Conservation (phyloP, 2,888 invertebrate species). For the Colletes collaris region DNA sequence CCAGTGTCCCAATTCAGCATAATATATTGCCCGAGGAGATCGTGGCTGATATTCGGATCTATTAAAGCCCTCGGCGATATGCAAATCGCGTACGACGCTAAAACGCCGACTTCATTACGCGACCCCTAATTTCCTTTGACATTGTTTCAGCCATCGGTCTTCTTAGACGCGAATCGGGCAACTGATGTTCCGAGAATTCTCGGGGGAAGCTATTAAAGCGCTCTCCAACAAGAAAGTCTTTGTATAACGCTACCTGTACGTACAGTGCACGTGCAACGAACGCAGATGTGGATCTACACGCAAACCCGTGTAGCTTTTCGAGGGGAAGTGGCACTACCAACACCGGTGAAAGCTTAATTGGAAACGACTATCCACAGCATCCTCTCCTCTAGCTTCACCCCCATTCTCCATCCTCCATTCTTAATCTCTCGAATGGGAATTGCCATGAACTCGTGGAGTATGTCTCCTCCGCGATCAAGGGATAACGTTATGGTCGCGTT, state of each 20-base stretch:
- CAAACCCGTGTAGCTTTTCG: slow-evolving; percentile 11
- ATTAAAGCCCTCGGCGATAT: slow-evolving; percentile 45
- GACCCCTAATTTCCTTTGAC: slow-evolving; percentile 49
- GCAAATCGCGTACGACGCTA: slow-evolving; percentile 38
- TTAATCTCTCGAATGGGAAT: slow-evolving; percentile 69
- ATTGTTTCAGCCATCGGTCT: slow-evolving; percentile 58
- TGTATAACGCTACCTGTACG: slow-evolving; percentile 27
- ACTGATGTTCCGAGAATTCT: slow-evolving; percentile 51
- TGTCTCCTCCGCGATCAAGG: slow-evolving; percentile 38
- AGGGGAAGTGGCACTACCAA: slow-evolving; percentile 1
- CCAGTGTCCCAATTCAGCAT: background rate
- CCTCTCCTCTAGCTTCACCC: slow-evolving; percentile 40
- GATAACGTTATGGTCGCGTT: slow-evolving; percentile 44
- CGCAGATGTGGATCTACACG: slow-evolving; percentile 12
- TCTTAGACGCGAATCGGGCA: slow-evolving; percentile 46
- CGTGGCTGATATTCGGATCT: slow-evolving; percentile 25
- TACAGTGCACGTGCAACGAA: slow-evolving; percentile 17
- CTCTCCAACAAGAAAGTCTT: slow-evolving; percentile 29
- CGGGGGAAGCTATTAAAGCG: slow-evolving; percentile 58
- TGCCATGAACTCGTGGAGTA: slow-evolving; percentile 44
- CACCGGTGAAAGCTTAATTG: slow-evolving; percentile 63
- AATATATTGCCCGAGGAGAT: background rate
- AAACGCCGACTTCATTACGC: slow-evolving; percentile 23
- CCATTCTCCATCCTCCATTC: slow-evolving; percentile 40
- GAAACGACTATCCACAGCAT: slow-evolving; percentile 54